Percentiles rank a stretch among this genome's conserved stretches.
Conservation (phyloP, 2,888 invertebrate genomes). For the Teleiodes luculella region DNA sequence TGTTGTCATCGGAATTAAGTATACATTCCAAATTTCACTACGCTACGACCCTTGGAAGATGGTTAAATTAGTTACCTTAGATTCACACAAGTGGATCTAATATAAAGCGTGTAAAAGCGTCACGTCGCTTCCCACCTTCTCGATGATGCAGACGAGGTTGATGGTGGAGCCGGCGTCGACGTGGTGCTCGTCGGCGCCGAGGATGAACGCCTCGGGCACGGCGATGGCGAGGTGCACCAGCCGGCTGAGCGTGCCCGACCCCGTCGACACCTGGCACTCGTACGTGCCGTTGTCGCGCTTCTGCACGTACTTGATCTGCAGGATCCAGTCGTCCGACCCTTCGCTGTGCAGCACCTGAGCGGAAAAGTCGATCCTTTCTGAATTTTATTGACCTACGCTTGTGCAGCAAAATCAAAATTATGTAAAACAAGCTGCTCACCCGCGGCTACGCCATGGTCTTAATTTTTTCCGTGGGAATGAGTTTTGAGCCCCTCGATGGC, state of each 20-base stretch:
- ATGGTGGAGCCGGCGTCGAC: conserved; percentile 94
- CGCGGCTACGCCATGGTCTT: no score
- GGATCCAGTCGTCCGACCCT: conserved; percentile 93
- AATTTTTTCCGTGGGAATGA: no score
- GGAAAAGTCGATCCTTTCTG: neutral
- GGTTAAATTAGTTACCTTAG: no score
- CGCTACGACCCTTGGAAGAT: no score
- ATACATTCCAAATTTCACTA: no score
- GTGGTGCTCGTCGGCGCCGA: conserved; percentile 92
- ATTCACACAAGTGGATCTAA: no score
- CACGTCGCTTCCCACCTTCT: conserved; percentile 90
- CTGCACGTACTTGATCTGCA: conserved; percentile 95
- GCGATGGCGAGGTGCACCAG: conserved; percentile 93
- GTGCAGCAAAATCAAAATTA: no score
- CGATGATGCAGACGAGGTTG: conserved; percentile 93
- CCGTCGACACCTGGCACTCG: conserved; percentile 95
- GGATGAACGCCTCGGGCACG: conserved; percentile 92
- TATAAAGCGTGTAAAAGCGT: no score
- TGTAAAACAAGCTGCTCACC: no score
- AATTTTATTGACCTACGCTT: no score
- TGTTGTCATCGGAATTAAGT: no score
- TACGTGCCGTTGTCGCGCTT: conserved; percentile 94
- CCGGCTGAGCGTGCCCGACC: conserved; percentile 89
- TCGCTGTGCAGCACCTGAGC: conserved; percentile 86
- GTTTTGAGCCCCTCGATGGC: no score